Percentiles rank a stretch among this genome's conserved stretches.
phyloP scores from a whole-genome alignment of 2,113 vertebrate species.

The Echinops telfairi region DNA sequence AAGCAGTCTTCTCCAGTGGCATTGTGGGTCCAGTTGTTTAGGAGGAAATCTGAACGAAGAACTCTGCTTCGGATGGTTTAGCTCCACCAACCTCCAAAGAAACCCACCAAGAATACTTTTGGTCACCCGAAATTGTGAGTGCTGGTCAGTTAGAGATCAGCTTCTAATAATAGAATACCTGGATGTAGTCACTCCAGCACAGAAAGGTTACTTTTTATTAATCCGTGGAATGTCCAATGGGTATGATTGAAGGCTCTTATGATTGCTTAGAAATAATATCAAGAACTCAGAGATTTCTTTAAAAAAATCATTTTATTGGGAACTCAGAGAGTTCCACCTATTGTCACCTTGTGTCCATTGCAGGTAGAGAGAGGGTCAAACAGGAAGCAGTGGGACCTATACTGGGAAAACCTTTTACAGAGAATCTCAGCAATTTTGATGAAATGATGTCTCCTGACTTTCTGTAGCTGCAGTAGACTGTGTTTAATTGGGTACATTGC shows the following conservation, averaged over 20 bases:
- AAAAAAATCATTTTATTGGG: neutral
- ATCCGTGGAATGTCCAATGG: neutral
- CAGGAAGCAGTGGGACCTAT: neutral
- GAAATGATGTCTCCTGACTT: neutral
- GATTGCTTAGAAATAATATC: neutral
- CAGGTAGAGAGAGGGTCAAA: neutral
- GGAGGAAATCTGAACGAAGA: neutral
- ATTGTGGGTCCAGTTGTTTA: neutral
- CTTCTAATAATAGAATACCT: neutral
- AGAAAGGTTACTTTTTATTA: neutral
- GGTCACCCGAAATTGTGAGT: neutral
- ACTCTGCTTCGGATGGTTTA: neutral
- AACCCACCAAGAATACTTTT: neutral
- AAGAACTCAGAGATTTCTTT: neutral
- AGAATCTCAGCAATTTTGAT: neutral
- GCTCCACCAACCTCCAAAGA: neutral
- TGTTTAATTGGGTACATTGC: constrained; percentile 42
- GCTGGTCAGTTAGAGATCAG: neutral
- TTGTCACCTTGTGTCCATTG: neutral
- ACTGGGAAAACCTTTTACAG: neutral
- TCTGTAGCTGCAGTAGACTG: neutral
- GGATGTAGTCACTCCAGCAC: neutral
- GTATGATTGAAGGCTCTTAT: neutral
- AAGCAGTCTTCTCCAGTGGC: too few species aligned
- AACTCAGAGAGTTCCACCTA: neutral